Evolutionary conservation across 2,113 vertebrate genomes (phyloP).

Genomic region (Pluvialis apricaria): DNA sequence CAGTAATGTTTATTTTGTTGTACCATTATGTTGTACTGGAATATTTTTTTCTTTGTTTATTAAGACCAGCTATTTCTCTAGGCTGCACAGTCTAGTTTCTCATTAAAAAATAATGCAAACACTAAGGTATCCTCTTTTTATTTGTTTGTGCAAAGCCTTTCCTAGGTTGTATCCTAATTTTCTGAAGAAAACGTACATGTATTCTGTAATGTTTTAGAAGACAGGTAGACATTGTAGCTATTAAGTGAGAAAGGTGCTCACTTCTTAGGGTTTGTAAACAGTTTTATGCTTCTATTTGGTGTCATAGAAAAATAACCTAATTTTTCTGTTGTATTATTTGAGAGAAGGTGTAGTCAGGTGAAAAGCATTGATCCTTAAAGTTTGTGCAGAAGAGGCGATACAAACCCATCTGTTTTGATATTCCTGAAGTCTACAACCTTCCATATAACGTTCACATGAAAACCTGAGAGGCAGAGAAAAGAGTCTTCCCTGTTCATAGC

Average conservation of each 20-base stretch:
- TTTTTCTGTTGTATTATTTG: neutral
- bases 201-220: neutral
- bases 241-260: neutral
- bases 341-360: neutral
- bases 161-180: neutral
- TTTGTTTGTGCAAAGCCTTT: neutral
- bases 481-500: neutral
- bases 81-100: neutral
- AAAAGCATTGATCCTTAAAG: neutral
- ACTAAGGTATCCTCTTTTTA: neutral
- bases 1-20: neutral
- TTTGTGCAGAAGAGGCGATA: neutral
- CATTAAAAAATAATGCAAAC: neutral
- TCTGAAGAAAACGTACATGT: rapidly evolving
- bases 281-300: neutral
- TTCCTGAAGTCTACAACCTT: neutral
- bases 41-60: neutral
- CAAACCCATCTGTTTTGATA: neutral
- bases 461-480: neutral
- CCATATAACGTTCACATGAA: neutral
- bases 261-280: neutral
- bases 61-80: neutral
- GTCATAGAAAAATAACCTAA: neutral
- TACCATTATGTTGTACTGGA: neutral
- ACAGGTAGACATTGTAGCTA: neutral